Evolutionary conservation across 2,888 invertebrate species (phyloP), one percentile per base, ranked within the genome.

Genomic region (Pogonocherus hispidulus): DNA sequence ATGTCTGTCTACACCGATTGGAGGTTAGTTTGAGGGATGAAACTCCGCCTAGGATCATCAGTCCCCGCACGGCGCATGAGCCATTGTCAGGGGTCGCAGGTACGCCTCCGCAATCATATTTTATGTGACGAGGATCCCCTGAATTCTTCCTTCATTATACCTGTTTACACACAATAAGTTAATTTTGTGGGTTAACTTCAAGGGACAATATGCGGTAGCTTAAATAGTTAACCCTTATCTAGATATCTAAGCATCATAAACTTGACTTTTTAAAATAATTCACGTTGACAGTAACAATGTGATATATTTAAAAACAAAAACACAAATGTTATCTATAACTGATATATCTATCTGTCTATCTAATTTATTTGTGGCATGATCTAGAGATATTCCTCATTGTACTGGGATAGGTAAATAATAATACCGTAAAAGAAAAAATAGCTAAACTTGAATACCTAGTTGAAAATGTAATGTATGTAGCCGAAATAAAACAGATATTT

Each of bases 1-100:
- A 79, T 79, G 79, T 81, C 79, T 79, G 75, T 78, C 76, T 69
- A 74, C 80, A 80, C 76, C 78, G 81, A 81, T 82, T 82, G 81
- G 82, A 79, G 80, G 78, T 73, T 68, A 59, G 75, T 70, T 65
- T 69, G 78, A 76, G 79, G 78, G 72, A 46, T 71, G 54, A 73
- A 64, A 72, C 80, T 72, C 74, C 80, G 79, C 81, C 78, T 72
- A 35, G 74, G 71, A 74, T 74, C 80, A 79, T 80, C 81, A 74
- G 69, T 66, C 63, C 52, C 44, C 18, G 16, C 14, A 72, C 14
- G 20, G 76, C 79, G 79, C 79, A 78, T 70, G 80, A 76, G 71
- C 73, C 66, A 59, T 57, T 66, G 63, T 67, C 56, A 69, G 76
- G 76, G 75, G 76, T 74, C 77, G 76, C 80, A 80, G 81, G 81